Base-by-base conservation (phyloP, 1,140 invertebrate genomes). In the Aphidius gifuensis region DNA sequence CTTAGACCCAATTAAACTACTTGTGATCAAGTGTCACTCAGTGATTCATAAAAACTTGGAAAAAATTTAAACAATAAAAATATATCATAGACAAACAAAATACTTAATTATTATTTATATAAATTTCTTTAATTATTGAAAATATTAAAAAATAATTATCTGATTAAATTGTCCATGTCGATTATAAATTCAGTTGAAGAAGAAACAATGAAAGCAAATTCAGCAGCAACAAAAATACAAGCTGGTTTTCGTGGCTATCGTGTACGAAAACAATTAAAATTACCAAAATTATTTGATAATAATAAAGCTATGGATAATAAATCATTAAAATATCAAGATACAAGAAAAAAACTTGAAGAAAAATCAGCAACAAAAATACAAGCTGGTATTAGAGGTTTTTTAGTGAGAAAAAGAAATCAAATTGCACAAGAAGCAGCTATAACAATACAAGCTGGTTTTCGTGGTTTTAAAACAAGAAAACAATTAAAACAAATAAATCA, bases 351-450 rank as follows among this genome's bases (percentile, higher is more conserved):
- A 4, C 60, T 85, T 32, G 83, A 85, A 68, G 85, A 88, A 69
- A 84, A 83, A 54, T 87, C 86, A 38, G 89, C 88, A 1, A 86
- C 87, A 2, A 90, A 89, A 76, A 92, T 92, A 64, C 90, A 92
- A 73, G 89, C 90, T 0, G 85, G 87, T 5, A 82, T 90, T 16
- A 80, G 89, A 1, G 89, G 89, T n/a, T 90, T 85, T 71, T 76
- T 89, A n/a, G 86, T 87, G 6, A 75, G 89, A 21, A 88, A 88
- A 69, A 80, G 83, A 57, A 78, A 85, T 53, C 83, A 85, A 67
- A 72, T 76, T 6, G 83, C 81, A 11, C 77, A 79, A 16, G 76
- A 82, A 39, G 86, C 85, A 1, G 85, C 85, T 0, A 83, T 82
- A 3, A 85, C 84, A 69, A 87, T 87, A 55, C 86, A 87, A 71